Evolutionary conservation across 2,888 invertebrate genomes (phyloP).

Genomic region (Eudemis profundana): DNA sequence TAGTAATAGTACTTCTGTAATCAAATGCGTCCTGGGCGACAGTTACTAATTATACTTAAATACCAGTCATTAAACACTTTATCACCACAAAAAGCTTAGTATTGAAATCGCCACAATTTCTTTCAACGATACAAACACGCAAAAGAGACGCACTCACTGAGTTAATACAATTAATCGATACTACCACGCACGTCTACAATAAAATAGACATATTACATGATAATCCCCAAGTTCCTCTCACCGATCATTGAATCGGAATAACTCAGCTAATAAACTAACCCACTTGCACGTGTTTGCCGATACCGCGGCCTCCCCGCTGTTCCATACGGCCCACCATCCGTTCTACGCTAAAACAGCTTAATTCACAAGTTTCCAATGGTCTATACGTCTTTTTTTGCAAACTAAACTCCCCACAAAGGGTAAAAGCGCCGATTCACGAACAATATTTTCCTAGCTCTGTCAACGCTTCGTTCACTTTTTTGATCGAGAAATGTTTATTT

Average conservation of each 20-base stretch:
- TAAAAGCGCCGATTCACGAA: slow-evolving; percentile 49
- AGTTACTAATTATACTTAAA: no score
- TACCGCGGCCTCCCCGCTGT: slow-evolving; percentile 43
- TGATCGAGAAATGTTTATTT: slow-evolving; percentile 42
- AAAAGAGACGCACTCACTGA: background rate
- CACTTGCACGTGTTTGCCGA: slow-evolving; percentile 45
- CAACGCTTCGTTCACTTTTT: slow-evolving; percentile 43
- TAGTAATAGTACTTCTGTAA: no score
- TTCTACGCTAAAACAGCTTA: background rate
- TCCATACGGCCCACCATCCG: slow-evolving; percentile 21
- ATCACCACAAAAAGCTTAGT: no score
- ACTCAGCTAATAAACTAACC: slow-evolving; percentile 43
- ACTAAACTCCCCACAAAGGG: slow-evolving; percentile 43
- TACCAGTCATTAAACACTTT: no score
- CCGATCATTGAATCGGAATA: slow-evolving; percentile 43
- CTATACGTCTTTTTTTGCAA: background rate
- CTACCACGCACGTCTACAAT: slow-evolving; percentile 7
- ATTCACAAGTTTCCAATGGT: background rate
- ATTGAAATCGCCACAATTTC: no score
- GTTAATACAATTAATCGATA: background rate
- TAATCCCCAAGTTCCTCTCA: slow-evolving; percentile 32
- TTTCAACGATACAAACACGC: no score
- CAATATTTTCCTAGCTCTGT: slow-evolving; percentile 50
- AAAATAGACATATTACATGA: slow-evolving; percentile 20
- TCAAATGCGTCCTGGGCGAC: no score